Conservation (phyloP, 1,140 invertebrate genomes). For the Eueides isabella region DNA sequence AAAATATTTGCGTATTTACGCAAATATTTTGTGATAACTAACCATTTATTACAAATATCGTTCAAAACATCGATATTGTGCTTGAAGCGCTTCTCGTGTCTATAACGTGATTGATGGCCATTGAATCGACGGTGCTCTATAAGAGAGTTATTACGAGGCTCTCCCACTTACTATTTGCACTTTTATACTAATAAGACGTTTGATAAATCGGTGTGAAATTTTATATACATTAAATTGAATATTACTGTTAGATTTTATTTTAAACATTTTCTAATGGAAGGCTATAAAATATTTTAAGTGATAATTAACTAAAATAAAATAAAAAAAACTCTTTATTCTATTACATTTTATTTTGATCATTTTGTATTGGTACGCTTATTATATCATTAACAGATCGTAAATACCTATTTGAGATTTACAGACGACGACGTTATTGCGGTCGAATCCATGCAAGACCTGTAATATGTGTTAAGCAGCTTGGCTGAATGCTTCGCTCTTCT, state of each 20-base stretch:
- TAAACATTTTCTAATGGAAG: neutral
- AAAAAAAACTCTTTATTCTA: no score
- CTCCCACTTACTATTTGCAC: constrained; percentile 25
- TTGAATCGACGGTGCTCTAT: constrained; percentile 39
- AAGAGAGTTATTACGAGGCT: constrained; percentile 36
- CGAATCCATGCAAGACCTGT: no score
- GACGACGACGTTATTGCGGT: no score
- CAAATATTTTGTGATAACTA: constrained; percentile 8
- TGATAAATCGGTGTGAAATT: constrained; percentile 30
- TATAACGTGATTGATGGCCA: constrained; percentile 49
- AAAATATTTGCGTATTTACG: no score
- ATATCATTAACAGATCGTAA: no score
- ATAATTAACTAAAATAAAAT: no score
- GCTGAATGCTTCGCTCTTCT: no score
- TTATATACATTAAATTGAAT: neutral
- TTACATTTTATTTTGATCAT: no score
- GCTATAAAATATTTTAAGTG: neutral
- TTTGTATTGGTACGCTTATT: no score
- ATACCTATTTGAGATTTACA: no score
- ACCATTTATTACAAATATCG: constrained; percentile 23
- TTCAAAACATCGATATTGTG: constrained; percentile 37
- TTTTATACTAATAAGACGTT: constrained; percentile 36
- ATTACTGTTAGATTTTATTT: neutral
- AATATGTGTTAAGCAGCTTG: no score
- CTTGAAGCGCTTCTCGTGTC: constrained; percentile 36